Evolutionary conservation across 2,888 invertebrate genomes (phyloP), one percentile per base, ranked within the genome.

Genomic region (Metellina segmentata): DNA sequence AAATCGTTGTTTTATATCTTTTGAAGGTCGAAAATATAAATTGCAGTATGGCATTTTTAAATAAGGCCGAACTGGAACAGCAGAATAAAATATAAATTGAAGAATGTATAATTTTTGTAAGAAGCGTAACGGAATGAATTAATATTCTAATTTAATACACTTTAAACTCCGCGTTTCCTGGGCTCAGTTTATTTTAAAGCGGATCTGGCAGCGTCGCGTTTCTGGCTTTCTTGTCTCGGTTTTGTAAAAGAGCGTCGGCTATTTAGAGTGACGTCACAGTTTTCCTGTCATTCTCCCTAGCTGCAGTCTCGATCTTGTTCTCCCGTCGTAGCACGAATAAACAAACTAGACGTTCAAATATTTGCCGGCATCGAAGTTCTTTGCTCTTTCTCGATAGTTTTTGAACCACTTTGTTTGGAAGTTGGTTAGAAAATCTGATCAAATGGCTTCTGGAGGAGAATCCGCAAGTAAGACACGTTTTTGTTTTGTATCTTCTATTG

Each of bases 401-500:
- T 83, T 16, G 53, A 53, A 49, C n/a, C 7, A 61, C 34, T 75
- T 75, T 75, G 34, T 81, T 20, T 48, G 8, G 71, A 61, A 70
- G 9, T 51, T 70, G 13, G 70, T 48, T 81, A 51, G 53, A 72
- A 53, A 34, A 13, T 53, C 78, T 19, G 20, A 1, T 16, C 8
- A 34, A 53, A 92, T 92, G 91, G 91, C 91, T 85, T 89, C 91
- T 13, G 91, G 91, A 20, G 91, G 91, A 5, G 91, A 92, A 74
- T 81, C 91, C 20, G 78, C 89, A 53, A 78, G 91, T 92, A 92
- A 85, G 91, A 61, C 16, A 8, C 7, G 4, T 34, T 72, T 74
- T 72, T 72, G 7, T 78, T 72, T 53, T 51, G 7, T 69, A 51
- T 79, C 34, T 75, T 74, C 13, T 20, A 19, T 7, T 13, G 52